Evolutionary conservation across 2,797 vertebrate species (phyloP), one percentile per base, ranked within the genome.

Genomic region (Eupleurogrammus muticus): DNA sequence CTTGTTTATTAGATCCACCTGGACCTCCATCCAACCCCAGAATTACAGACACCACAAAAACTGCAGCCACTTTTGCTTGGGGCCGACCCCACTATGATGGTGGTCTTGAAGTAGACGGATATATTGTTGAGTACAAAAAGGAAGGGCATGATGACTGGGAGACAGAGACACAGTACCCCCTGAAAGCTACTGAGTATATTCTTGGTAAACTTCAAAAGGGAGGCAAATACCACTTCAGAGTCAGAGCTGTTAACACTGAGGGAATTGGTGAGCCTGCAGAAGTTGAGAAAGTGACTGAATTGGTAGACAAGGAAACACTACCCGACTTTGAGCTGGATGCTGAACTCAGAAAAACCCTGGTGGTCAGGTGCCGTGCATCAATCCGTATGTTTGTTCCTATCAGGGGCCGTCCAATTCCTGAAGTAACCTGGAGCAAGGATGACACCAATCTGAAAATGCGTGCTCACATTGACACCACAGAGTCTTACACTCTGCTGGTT

Each of bases 311-410:
- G 71, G 98, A 99, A 92, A 82, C 94, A 40, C 65, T 92, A 80
- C 98, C 98, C 81, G 98, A 99, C 89, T 99, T 97, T 90, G 98
- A 99, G 89, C 95, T 99, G 81, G 98, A 99, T 85, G 96, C 97
- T 66, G 98, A 99, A 75, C 94, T 99, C 60, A 96, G 96, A 91
- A 98, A 92, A 95, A 99, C 98, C 0, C 95, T 99, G 79, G 97
- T 99, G 79, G 97, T 99, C 75, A 96, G 96, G 88, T 95, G 94
- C 63, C 96, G 98, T 82, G 93, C 94, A 85, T 99, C 96, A 61
- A 98, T 99, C 75, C 94, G 98, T 34, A 92, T 99, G 89, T 99
- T 99, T 90, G 95, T 99, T 75, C 95, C 96, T 53, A 98, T 99
- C 82, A 97, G 94, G 91, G 98, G 98, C 24, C 95, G 97, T 36